Conservation (phyloP, 2,888 invertebrate species). For the Drosophila leonis region DNA sequence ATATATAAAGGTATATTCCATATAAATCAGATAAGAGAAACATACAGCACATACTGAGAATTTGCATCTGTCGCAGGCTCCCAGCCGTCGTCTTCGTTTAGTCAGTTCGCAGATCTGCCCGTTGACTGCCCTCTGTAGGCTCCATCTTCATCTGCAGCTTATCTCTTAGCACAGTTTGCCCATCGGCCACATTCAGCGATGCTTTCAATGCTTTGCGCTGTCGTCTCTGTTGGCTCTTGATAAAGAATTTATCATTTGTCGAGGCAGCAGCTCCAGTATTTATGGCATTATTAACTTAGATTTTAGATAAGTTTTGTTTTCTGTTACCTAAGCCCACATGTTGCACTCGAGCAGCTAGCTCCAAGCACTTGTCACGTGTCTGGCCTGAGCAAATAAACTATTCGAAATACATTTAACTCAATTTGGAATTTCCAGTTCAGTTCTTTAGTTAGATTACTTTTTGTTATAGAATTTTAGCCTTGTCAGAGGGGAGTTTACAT, state of each 20-base stretch:
- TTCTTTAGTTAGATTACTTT: background rate
- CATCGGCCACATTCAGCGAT: constrained; percentile 10
- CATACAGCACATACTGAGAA: constrained; percentile 25
- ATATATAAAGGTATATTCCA: background rate
- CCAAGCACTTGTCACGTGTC: background rate
- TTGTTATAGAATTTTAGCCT: background rate
- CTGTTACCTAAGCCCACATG: background rate
- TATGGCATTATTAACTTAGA: constrained; percentile 22
- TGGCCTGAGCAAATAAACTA: background rate
- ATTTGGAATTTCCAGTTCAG: background rate
- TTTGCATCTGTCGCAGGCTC: constrained; percentile 25
- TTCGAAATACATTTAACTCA: background rate
- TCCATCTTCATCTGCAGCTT: constrained; percentile 4
- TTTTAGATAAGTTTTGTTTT: background rate
- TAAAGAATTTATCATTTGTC: constrained; percentile 7
- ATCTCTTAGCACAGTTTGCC: constrained; percentile 28
- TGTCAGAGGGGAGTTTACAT: too few relatives aligned
- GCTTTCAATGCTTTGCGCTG: constrained; percentile 33
- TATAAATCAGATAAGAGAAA: constrained; percentile 33
- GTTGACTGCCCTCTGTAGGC: background rate
- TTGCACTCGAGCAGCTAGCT: background rate
- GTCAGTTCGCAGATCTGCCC: background rate
- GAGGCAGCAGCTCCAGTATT: constrained; percentile 1
- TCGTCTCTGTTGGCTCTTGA: constrained; percentile 19
- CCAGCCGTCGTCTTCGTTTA: background rate